Percentiles rank a stretch among this genome's conserved stretches.
Evolutionary conservation across 64 coral and sea anemone species (phyloP).

Genomic region (Montipora efflorescens): DNA sequence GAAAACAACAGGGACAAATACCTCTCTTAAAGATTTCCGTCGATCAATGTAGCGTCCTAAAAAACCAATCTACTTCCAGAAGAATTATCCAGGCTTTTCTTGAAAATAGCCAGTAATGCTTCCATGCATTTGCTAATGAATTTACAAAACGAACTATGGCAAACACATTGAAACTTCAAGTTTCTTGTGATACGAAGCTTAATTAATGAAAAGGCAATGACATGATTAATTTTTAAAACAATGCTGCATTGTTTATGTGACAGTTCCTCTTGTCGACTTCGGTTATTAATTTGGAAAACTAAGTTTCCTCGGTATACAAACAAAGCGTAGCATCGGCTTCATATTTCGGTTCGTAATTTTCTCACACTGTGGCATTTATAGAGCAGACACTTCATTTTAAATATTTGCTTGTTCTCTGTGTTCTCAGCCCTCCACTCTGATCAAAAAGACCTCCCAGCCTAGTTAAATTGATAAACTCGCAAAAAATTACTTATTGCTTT

Average conservation of each 20-base stretch:
- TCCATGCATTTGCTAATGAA: too few species aligned
- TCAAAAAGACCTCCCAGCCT: too few species aligned
- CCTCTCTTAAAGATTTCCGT: background rate
- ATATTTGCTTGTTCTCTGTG: too few species aligned
- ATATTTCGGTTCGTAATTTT: background rate
- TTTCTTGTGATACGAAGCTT: background rate
- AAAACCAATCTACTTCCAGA: too few species aligned
- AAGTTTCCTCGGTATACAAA: background rate
- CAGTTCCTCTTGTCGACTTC: background rate
- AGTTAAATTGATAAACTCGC: too few species aligned
- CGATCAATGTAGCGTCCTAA: background rate
- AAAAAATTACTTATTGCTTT: too few species aligned
- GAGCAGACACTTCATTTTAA: too few species aligned
- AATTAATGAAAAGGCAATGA: background rate
- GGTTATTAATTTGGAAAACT: background rate
- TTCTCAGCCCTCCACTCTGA: too few species aligned
- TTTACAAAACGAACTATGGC: too few species aligned
- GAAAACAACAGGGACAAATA: background rate
- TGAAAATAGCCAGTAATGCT: too few species aligned
- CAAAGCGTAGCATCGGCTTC: background rate
- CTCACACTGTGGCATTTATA: too few species aligned
- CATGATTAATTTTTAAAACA: background rate
- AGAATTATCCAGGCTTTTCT: too few species aligned
- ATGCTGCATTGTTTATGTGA: background rate
- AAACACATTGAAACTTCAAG: background rate